Evolutionary conservation across 2,797 vertebrate genomes (phyloP).

Genomic region (Kryptopterus vitreolus): DNA sequence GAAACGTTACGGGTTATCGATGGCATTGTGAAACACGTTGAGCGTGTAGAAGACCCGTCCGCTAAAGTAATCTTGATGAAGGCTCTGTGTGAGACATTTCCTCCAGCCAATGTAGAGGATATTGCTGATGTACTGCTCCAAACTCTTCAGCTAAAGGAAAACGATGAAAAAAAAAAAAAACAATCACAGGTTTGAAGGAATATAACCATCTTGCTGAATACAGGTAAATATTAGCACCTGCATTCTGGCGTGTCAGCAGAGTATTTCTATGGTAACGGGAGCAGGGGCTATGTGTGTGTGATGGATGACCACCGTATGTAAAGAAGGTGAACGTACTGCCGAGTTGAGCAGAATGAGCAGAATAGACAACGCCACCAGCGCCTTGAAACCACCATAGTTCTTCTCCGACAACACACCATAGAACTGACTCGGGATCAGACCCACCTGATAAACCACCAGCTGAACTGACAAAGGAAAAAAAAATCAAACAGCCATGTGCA

Average conservation of each 20-base stretch:
- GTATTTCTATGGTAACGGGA: not conserved
- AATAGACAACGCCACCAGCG: slow-evolving; percentile 74
- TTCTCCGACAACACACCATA: slow-evolving; percentile 86
- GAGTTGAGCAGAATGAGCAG: slow-evolving; percentile 39
- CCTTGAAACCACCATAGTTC: slow-evolving; percentile 80
- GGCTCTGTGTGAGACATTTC: slow-evolving; percentile 84
- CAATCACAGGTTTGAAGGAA: no score
- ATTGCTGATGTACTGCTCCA: slow-evolving; percentile 91
- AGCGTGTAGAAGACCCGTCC: slow-evolving; percentile 8
- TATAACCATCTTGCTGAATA: not conserved
- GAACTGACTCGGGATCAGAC: slow-evolving; percentile 92
- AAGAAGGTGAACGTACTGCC: not conserved
- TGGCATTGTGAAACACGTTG: not conserved
- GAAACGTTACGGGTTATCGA: slow-evolving; percentile 13
- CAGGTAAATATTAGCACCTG: no score
- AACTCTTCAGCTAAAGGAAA: slow-evolving; percentile 85
- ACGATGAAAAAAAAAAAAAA: not conserved
- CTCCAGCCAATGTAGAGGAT: slow-evolving; percentile 92
- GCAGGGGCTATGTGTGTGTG: not conserved
- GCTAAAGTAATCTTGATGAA: slow-evolving; percentile 88
- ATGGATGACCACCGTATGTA: not conserved
- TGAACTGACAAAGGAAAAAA: slow-evolving; percentile 75
- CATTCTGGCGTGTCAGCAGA: not conserved
- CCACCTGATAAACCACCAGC: slow-evolving; percentile 93
- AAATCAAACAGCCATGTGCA: not conserved